These are phyloP conservation scores for Macrosteles quadrilineatus DNA, from an alignment of 1,140 invertebrate species.

Conservation along the genomic window DNA sequence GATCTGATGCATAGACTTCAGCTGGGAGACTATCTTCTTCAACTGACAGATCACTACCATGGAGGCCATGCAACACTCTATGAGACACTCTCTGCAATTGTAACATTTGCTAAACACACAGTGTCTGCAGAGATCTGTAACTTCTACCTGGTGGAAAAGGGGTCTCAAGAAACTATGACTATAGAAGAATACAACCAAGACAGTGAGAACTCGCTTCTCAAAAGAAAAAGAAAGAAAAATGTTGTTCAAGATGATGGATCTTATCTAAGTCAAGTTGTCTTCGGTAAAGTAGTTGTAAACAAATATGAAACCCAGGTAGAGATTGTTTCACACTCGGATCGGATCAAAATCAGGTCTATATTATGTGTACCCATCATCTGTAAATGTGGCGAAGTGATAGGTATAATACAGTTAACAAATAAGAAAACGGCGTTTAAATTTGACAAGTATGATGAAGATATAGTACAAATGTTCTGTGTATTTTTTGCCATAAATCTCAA, in stretches of 20 bases:
- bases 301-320: background rate
- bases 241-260: background rate
- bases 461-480: background rate
- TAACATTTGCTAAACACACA: background rate
- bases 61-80: background rate
- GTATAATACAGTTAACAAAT: background rate
- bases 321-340: background rate
- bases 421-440: background rate
- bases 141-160: background rate
- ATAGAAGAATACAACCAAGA: slow-evolving; percentile 11
- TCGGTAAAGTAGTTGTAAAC: background rate
- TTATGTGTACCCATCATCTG: background rate
- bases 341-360: background rate
- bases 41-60: background rate
- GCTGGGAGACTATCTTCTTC: background rate
- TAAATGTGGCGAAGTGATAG: background rate
- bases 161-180: background rate
- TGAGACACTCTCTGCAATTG: background rate
- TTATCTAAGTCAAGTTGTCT: background rate
- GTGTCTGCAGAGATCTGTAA: background rate
- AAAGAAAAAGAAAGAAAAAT: background rate
- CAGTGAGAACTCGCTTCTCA: background rate
- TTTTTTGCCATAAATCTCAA: background rate
- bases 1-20: background rate
- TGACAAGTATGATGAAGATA: background rate